phyloP scores from a whole-genome alignment of 2,797 vertebrate species.

The Gymnodraco acuticeps region DNA sequence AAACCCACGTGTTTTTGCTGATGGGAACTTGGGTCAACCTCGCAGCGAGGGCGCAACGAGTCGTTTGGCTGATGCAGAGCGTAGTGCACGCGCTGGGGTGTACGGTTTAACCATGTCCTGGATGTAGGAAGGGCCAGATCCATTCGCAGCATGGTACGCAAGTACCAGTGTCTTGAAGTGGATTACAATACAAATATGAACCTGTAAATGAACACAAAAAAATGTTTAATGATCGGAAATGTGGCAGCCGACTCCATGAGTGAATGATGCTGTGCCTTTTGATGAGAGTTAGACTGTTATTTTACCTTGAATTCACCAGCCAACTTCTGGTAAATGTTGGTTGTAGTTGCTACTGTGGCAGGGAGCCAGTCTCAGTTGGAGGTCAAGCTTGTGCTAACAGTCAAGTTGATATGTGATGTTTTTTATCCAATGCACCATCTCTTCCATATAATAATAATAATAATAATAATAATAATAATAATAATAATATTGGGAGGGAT shows the following conservation, averaged over 20 bases:
- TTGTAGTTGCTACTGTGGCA: background rate
- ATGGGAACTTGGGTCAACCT: too few relatives aligned
- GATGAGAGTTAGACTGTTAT: constrained; percentile 30
- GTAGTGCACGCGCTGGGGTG: too few relatives aligned
- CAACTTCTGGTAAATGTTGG: constrained; percentile 26
- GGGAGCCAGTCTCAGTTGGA: constrained; percentile 5
- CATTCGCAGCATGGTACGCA: too few relatives aligned
- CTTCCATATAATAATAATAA: background rate
- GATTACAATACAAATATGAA: too few relatives aligned
- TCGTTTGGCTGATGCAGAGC: too few relatives aligned
- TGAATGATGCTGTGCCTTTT: constrained; percentile 18
- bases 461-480: too few relatives aligned
- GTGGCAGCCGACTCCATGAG: background rate
- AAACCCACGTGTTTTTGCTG: too few relatives aligned
- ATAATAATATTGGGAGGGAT: too few relatives aligned
- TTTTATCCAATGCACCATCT: background rate
- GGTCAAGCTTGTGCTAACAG: constrained; percentile 24
- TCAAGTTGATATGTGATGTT: background rate
- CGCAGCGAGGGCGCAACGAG: too few relatives aligned
- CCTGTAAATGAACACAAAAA: background rate
- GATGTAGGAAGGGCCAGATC: too few relatives aligned
- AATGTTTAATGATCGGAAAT: constrained; percentile 2
- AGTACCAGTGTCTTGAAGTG: too few relatives aligned
- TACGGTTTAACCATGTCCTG: too few relatives aligned
- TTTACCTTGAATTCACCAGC: constrained; percentile 10